A percentile compares a stretch with the other conserved stretches of the same genome.
phyloP scores from a whole-genome alignment of 1,140 invertebrate genomes.

The Atta colombica region DNA sequence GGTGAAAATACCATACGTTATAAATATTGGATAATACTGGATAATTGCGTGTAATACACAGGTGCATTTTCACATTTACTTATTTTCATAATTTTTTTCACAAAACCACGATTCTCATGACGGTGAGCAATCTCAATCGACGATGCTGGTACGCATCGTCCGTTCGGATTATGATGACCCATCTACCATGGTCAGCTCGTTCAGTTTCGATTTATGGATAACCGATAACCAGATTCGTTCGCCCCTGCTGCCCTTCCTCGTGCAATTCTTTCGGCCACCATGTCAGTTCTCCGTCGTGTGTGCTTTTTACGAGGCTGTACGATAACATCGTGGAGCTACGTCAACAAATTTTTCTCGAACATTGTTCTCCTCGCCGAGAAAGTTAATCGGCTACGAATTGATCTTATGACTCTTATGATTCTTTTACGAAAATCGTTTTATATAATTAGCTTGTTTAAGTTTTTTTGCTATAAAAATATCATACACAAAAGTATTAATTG shows the following conservation, averaged over 20 bases:
- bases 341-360: constrained; percentile 53
- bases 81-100: constrained; percentile 12
- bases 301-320: constrained; percentile 70
- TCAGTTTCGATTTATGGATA: constrained; percentile 77
- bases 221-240: constrained; percentile 74
- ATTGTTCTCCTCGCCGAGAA: constrained; percentile 12
- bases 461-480: not conserved
- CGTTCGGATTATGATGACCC: constrained; percentile 75
- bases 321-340: constrained; percentile 58
- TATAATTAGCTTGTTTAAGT: constrained; percentile 11
- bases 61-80: not conserved
- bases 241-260: constrained; percentile 23
- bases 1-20: not conserved
- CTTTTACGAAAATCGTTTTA: not conserved
- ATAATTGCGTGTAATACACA: not conserved
- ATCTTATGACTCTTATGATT: not conserved
- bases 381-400: constrained; percentile 17
- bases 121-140: constrained; percentile 59
- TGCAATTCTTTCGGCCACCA: constrained; percentile 36
- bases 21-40: not conserved
- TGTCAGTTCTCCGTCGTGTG: constrained; percentile 49
- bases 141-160: constrained; percentile 62
- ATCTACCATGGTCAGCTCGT: constrained; percentile 74
- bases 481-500: not conserved
- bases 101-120: constrained; percentile 47